Percentiles rank a stretch among this genome's conserved stretches.
These are phyloP conservation scores for Spodoptera exigua DNA, from an alignment of 2,888 invertebrate genomes.

Conservation along the genomic window DNA sequence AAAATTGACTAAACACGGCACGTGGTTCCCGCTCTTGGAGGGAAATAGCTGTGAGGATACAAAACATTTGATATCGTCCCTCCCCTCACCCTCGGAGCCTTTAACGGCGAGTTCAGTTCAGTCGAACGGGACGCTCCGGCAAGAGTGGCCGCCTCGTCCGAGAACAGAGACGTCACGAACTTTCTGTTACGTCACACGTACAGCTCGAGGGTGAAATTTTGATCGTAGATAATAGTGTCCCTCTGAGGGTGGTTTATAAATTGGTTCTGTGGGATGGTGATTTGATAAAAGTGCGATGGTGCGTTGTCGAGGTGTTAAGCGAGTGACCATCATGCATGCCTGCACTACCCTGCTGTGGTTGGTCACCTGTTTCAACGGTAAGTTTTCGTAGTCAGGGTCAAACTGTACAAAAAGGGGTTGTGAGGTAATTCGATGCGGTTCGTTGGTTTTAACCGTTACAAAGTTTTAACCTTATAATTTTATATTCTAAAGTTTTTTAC, in stretches of 20 bases:
- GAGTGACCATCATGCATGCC: conserved; percentile 76
- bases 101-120: conserved; percentile 67
- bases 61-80: conserved; percentile 82
- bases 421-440: conserved; percentile 69
- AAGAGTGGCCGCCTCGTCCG: conserved; percentile 68
- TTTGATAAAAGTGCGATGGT: conserved; percentile 82
- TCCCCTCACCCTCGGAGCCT: conserved; percentile 69
- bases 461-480: conserved; percentile 49
- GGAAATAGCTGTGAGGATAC: conserved; percentile 81
- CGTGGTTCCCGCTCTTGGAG: conserved; percentile 77
- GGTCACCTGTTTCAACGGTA: conserved; percentile 84
- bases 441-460: conserved; percentile 68
- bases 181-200: conserved; percentile 83
- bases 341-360: conserved; percentile 80
- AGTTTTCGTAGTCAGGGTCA: conserved; percentile 72
- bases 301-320: conserved; percentile 77
- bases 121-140: conserved; percentile 73
- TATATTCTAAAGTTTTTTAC: conserved; percentile 38
- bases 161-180: conserved; percentile 57
- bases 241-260: conserved; percentile 61
- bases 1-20: conserved; percentile 83
- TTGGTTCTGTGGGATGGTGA: conserved; percentile 82
- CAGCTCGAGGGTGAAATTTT: conserved; percentile 72
- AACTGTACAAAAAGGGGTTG: conserved; percentile 68
- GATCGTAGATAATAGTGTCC: conserved; percentile 67